Evolutionary conservation across 2,888 invertebrate genomes (phyloP).

Genomic region (Dasypolia templi): DNA sequence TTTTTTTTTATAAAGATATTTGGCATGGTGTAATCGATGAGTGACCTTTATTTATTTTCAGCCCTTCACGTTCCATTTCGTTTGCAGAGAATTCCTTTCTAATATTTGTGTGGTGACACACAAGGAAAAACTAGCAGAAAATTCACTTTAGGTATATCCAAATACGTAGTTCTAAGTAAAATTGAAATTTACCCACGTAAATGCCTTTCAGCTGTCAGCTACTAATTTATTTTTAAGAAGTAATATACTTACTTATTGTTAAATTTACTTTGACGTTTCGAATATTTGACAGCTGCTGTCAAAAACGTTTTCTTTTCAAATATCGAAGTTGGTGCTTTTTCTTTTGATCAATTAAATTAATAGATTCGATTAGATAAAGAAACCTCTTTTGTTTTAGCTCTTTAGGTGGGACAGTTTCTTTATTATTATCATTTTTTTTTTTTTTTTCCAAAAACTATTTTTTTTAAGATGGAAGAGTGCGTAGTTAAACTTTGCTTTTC

Average conservation of each 20-base stretch:
- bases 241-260: slow-evolving; percentile 25
- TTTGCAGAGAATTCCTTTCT: slow-evolving; percentile 16
- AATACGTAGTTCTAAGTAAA: slow-evolving; percentile 35
- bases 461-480: not conserved
- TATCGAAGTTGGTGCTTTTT: not conserved
- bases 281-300: slow-evolving; percentile 47
- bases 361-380: too few species aligned
- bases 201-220: slow-evolving; percentile 55
- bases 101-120: slow-evolving; percentile 21
- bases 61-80: not conserved
- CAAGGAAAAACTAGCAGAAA: slow-evolving; percentile 33
- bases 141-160: slow-evolving; percentile 41
- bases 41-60: slow-evolving; percentile 14
- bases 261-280: slow-evolving; percentile 43
- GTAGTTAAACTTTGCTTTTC: not conserved
- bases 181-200: slow-evolving; percentile 53
- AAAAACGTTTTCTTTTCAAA: slow-evolving; percentile 22
- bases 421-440: not conserved
- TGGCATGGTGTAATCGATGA: not conserved
- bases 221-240: slow-evolving; percentile 49
- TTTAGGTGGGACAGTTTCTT: too few species aligned
- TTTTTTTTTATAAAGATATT: not conserved
- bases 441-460: not conserved
- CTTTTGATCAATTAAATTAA: not conserved
- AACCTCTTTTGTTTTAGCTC: not conserved